These are phyloP conservation scores for Macaria notata DNA, from an alignment of 2,888 invertebrate species.

Conservation along the genomic window DNA sequence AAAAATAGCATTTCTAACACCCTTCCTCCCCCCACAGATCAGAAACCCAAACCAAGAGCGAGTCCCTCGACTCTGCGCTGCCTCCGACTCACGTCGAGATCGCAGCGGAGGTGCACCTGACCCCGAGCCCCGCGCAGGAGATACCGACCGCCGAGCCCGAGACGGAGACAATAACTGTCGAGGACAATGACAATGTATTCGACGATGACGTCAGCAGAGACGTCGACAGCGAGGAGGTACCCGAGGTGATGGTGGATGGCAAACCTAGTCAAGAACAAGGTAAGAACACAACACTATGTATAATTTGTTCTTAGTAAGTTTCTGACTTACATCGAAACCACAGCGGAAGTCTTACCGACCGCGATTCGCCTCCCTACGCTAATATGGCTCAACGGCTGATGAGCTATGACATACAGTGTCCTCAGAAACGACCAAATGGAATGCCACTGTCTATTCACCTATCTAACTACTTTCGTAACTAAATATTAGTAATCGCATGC, in stretches of 20 bases:
- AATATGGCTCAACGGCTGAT: no score
- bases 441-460: no score
- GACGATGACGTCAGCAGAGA: slow-evolving; percentile 32
- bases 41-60: slow-evolving; percentile 18
- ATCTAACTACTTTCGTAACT: no score
- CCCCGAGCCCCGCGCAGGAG: not conserved
- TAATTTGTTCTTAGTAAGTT: no score
- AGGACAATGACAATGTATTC: slow-evolving; percentile 15
- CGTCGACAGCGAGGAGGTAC: slow-evolving; percentile 33
- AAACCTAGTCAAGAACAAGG: slow-evolving; percentile 46
- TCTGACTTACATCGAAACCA: no score
- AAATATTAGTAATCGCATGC: no score
- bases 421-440: no score
- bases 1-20: no score
- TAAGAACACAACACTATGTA: slow-evolving; percentile 20
- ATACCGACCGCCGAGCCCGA: not conserved
- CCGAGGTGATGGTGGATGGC: slow-evolving; percentile 36
- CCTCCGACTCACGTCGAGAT: slow-evolving; percentile 9
- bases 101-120: slow-evolving; percentile 6
- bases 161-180: not conserved
- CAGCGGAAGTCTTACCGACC: no score
- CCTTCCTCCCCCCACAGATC: slow-evolving; percentile 6
- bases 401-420: no score
- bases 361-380: no score
- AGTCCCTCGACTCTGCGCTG: slow-evolving; percentile 15